Base-by-base conservation (phyloP, 2,113 vertebrate genomes). In the Gobio gobio region DNA sequence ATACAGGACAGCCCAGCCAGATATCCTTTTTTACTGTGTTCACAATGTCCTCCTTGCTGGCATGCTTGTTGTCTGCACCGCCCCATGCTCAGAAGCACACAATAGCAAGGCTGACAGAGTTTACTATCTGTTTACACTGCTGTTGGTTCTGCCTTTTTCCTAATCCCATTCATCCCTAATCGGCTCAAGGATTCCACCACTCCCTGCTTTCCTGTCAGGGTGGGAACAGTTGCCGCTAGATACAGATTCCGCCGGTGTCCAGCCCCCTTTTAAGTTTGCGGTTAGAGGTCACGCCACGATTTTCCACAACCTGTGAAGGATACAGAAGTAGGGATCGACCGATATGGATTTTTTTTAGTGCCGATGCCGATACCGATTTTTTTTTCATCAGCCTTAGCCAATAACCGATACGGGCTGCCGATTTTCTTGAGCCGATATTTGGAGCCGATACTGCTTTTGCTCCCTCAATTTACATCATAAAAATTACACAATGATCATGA, bases 1-100 rank as follows among this genome's bases (percentile, higher is more conserved):
- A 93, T 99, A 90, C 96, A 97, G 88, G 95, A 96, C 61, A 98
- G 96, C 43, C 98, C 98, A 81, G 97, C 96, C 0, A 99, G 97
- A 99, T 99, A 99, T 99, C 98, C 97, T 99, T 97, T 72, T 22
- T 72, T 40, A 8, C 20, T 40, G 36, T 43, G 36, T 18, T 51
- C 54, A 47, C 70, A 24, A 72, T 74, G 12, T n/a, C 29, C 51
- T 4, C 8, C 26, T 58, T 20, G 13, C 1, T n/a, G 36, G 2
- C 51, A 26, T 85, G 24, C 12, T 18, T 83, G 73, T 40, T 82
- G 45, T 47, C 26, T 2, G 8, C 61, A 68, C 26, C 6, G 58
- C 58, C 20, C 40, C 13, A 18, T 70, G 20, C 29, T 29, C 12
- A 14, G 40, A 63, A 59, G 59, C 80, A 64, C 24, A 24, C 22